phyloP scores from a whole-genome alignment of 2,797 vertebrate species.

The Acanthurus tractus region DNA sequence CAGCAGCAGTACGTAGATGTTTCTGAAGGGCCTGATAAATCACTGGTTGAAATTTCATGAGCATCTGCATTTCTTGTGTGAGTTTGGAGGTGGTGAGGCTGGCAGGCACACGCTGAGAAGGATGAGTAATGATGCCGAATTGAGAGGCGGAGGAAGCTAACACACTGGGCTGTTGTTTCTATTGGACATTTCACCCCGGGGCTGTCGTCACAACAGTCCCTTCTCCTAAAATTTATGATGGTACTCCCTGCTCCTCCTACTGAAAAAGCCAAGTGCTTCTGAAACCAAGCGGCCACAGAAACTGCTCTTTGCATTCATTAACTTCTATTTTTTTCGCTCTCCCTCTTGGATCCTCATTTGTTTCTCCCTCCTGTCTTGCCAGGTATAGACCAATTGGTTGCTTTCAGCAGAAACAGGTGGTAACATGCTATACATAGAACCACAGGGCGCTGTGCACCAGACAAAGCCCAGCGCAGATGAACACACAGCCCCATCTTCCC shows the following conservation, averaged over 20 bases:
- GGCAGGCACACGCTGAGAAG: conserved; percentile 64
- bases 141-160: conserved; percentile 67
- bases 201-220: conserved; percentile 55
- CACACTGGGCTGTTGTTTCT: conserved; percentile 72
- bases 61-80: conserved; percentile 68
- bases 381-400: conserved; percentile 50
- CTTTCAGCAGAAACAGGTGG: conserved; percentile 57
- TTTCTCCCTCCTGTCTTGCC: conserved; percentile 30
- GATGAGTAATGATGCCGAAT: conserved; percentile 72
- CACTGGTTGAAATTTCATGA: conserved; percentile 52
- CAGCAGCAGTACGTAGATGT: conserved; percentile 25
- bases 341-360: conserved; percentile 38
- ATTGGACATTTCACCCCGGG: conserved; percentile 69
- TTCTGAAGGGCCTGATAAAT: conserved; percentile 65
- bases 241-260: conserved; percentile 43
- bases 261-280: conserved; percentile 47
- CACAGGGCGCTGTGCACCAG: background rate
- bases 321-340: conserved; percentile 20
- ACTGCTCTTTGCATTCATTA: conserved; percentile 36
- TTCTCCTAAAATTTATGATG: conserved; percentile 64
- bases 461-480: conserved; percentile 40
- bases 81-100: conserved; percentile 61
- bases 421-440: conserved; percentile 26
- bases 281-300: conserved; percentile 30
- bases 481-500: conserved; percentile 22